Evolutionary conservation across 1,140 invertebrate species (phyloP), one percentile per base, ranked within the genome.

Genomic region (Nephila pilipes): DNA sequence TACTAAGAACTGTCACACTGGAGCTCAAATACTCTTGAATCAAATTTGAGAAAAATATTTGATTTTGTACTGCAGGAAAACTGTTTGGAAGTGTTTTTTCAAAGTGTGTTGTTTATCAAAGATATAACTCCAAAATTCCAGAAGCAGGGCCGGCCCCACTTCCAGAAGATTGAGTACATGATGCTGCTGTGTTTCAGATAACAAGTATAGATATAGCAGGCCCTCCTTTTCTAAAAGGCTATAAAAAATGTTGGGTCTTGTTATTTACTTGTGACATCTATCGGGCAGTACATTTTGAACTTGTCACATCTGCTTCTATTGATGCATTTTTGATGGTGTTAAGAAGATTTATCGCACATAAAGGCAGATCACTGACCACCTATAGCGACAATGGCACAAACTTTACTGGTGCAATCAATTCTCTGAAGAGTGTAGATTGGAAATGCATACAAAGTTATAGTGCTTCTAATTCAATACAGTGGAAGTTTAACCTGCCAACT

Each of bases 121-220:
- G n/a, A n/a, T n/a, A n/a, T n/a, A n/a, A n/a, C n/a, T n/a, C n/a
- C n/a, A n/a, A n/a, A 83, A 57, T 57, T 1, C 18, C 57, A 14
- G 46, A 85, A 57, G n/a, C 69, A 1, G 65, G 75, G 18, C 69
- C 69, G 20, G 85, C 83, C 12, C 55, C 92, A 29, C 65, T 93
- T 55, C 92, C 92, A 32, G 60, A 14, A 54, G 54, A 93, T 36
- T 25, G 95, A 58, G 94, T 96, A 0, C 94, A n/a, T 20, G 93
- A 94, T 20, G 38, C 94, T 6, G 80, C 89, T 29, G 85, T 95
- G 12, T 96, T 96, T 93, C 36, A 93, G 46, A 87, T 94, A 46
- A 93, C 58, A 5, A 20, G 58, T 14, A 5, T 93, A 22, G 20
- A 5, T 22, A 14, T n/a, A n/a, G n/a, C n/a, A n/a, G n/a, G 14